These are phyloP conservation scores for Actenoides lindsayi DNA, from an alignment of 2,113 vertebrate species.

Conservation along the genomic window DNA sequence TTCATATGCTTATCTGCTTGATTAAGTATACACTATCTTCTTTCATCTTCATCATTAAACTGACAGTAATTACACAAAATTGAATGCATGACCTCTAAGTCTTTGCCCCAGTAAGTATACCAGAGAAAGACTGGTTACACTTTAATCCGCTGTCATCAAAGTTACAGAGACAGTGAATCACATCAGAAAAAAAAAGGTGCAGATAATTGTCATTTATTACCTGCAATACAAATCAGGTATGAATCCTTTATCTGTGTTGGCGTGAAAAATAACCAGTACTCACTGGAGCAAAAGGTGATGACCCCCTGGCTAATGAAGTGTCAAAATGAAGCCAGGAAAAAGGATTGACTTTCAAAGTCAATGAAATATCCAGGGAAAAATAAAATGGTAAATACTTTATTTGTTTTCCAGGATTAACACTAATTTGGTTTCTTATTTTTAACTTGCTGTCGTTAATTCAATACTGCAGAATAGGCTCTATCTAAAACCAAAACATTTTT, in stretches of 20 bases:
- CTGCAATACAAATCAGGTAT: conserved; percentile 17
- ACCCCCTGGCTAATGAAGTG: conserved; percentile 39
- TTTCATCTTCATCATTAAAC: conserved; percentile 59
- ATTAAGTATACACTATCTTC: conserved; percentile 55
- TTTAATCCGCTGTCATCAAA: conserved; percentile 45
- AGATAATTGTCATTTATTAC: conserved; percentile 48
- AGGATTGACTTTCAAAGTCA: conserved; percentile 9
- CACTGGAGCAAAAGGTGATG: background rate
- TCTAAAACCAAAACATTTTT: background rate
- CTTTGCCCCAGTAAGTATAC: conserved; percentile 38
- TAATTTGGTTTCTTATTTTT: background rate
- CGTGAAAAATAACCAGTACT: conserved; percentile 24
- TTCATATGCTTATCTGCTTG: conserved; percentile 57
- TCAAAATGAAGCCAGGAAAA: background rate
- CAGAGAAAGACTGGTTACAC: background rate
- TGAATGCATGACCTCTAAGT: conserved; percentile 61
- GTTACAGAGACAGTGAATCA: conserved; percentile 26
- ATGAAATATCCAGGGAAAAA: background rate
- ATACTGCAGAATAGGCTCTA: background rate
- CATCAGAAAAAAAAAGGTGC: conserved; percentile 14
- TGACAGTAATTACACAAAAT: conserved; percentile 65
- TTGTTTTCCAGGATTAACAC: background rate
- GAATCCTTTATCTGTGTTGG: background rate
- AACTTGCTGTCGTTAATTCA: background rate
- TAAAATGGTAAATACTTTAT: background rate